A percentile compares a stretch with the other conserved stretches of the same genome.
Conservation (phyloP, 2,797 vertebrate species). For the Chrysocyon brachyurus region DNA sequence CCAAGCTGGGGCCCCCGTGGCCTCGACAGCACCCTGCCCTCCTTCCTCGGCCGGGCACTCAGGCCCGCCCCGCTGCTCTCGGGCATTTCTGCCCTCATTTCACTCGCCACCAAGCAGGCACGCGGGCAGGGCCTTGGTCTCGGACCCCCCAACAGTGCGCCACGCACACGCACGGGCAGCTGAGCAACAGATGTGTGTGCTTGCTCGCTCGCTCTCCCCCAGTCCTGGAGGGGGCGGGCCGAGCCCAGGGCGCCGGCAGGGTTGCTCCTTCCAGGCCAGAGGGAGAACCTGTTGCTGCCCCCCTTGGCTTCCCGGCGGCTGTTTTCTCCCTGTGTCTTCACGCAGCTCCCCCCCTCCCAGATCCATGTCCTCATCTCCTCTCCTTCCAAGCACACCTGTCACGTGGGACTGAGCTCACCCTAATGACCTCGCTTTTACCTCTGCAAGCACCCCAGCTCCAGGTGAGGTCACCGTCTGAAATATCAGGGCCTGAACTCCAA, state of each 20-base stretch:
- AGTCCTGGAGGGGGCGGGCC: not conserved
- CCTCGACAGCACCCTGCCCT: rapidly evolving
- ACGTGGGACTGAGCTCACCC: too few relatives aligned
- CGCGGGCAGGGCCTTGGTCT: not conserved
- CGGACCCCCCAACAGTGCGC: rapidly evolving
- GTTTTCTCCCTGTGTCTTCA: not conserved
- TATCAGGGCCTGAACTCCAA: not conserved
- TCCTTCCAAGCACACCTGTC: not conserved
- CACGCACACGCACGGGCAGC: not conserved
- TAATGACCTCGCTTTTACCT: too few relatives aligned
- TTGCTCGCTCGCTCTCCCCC: not conserved
- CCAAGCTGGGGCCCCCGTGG: rapidly evolving
- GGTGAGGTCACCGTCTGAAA: not conserved
- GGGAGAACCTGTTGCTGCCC: not conserved
- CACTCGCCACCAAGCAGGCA: not conserved
- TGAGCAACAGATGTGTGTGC: rapidly evolving
- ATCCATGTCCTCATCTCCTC: not conserved
- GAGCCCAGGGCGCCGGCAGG: not conserved
- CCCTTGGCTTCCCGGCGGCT: rapidly evolving
- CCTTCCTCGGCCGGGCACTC: too few relatives aligned
- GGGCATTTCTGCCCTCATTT: not conserved
- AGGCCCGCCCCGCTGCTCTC: too few relatives aligned
- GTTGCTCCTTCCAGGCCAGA: not conserved
- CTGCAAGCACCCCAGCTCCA: too few relatives aligned
- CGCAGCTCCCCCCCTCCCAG: too few relatives aligned